Evolutionary conservation across 2,888 invertebrate genomes (phyloP), one percentile per base, ranked within the genome.

Genomic region (Palloptera scutellata): DNA sequence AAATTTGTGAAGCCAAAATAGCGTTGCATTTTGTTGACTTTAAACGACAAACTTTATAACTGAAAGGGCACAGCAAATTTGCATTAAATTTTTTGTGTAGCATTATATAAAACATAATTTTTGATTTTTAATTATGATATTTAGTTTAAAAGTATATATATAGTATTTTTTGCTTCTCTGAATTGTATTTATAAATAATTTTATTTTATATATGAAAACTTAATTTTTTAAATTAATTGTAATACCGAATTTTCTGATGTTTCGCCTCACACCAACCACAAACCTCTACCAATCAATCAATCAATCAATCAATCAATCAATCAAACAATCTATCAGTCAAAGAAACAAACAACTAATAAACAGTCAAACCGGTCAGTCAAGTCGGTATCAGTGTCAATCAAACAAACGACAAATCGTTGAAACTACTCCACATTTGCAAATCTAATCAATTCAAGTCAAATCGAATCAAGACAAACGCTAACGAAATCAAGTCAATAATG

Each of bases 231-330:
- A 52, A 75, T 71, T 74, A 76, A 80, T 81, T 85, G 84, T 84
- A 83, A 85, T 83, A 79, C 85, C 84, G 83, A 84, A 83, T 84
- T 85, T 83, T 84, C 83, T 81, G 80, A 85, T 85, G 84, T 83
- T 84, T 83, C 85, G 84, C 84, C 84, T 84, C 84, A 85, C 83
- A 83, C 73, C 71, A 71, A 70, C 68, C 67, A 71, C 64, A 55
- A 41, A 52, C 20, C 41, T 41, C 19, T 63, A 63, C 54, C 42
- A 43, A 54, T n/a, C 19, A 63, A 45, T 43, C 45, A 45, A 13
- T 45, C 45, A 45, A 13, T 45, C 45, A 45, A 45, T 45, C 45
- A 45, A 45, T 45, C 45, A 45, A 13, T 13, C 13, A 45, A 45
- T 13, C 30, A 20, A 45, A 54, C 41, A 45, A 20, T 45, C 10